A percentile compares a stretch with the other conserved stretches of the same genome.
These are phyloP conservation scores for Macrosteles quadrilineatus DNA, from an alignment of 1,140 invertebrate genomes.

Conservation along the genomic window DNA sequence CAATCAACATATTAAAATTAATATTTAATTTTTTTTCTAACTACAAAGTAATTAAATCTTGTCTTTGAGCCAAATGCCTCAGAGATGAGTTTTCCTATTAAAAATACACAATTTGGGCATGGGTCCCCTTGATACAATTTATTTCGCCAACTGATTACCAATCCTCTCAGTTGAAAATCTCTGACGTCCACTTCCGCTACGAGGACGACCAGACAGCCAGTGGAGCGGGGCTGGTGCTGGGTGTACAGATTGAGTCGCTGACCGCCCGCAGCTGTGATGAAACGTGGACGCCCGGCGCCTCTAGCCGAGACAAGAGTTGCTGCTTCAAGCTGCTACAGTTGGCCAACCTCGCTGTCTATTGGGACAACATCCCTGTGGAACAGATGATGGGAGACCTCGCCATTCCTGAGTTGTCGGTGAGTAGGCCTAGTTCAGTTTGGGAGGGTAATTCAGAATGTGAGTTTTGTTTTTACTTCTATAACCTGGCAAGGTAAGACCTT, in stretches of 20 bases:
- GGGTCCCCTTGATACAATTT: no score
- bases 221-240: conserved; percentile 76
- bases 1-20: no score
- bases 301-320: conserved; percentile 61
- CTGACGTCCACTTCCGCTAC: conserved; percentile 94
- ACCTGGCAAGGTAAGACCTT: no score
- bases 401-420: conserved; percentile 66
- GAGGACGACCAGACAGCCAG: conserved; percentile 76
- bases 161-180: conserved; percentile 89
- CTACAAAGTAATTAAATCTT: no score
- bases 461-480: no score
- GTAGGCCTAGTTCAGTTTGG: conserved; percentile 32
- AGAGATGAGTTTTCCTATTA: no score
- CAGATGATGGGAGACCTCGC: conserved; percentile 68
- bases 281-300: conserved; percentile 79
- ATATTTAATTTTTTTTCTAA: no score
- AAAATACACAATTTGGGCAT: no score
- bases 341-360: conserved; percentile 86
- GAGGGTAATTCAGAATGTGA: no score
- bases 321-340: conserved; percentile 90
- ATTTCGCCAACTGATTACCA: no score
- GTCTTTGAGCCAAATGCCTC: no score
- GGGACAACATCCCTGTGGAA: conserved; percentile 71
- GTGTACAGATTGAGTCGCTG: conserved; percentile 80
- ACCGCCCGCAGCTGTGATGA: conserved; percentile 90